These are phyloP conservation scores for Anguilla anguilla DNA, from an alignment of 2,797 vertebrate genomes.

Conservation along the genomic window DNA sequence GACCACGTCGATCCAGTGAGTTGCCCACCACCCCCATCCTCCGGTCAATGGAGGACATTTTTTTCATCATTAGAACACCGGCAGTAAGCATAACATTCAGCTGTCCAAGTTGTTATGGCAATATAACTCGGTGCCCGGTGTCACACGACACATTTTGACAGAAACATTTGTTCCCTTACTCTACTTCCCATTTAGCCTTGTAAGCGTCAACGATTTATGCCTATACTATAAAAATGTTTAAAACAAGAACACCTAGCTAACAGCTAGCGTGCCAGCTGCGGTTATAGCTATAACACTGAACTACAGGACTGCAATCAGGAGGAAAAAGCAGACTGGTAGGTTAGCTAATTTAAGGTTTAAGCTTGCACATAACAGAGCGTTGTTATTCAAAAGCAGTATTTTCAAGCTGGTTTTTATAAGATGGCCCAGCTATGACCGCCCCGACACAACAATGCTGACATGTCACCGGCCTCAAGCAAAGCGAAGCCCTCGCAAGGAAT, in stretches of 20 bases:
- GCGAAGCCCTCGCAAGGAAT: not conserved
- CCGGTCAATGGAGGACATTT: not conserved
- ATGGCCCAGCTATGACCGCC: not conserved
- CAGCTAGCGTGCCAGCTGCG: not conserved
- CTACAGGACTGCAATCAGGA: not conserved
- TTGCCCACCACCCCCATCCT: not conserved
- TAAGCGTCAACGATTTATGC: too few species aligned
- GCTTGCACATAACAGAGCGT: not conserved
- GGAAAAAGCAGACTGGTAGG: not conserved
- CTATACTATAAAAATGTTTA: too few species aligned
- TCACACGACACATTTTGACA: not conserved
- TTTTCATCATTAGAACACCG: not conserved
- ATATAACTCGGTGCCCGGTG: not conserved
- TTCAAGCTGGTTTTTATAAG: not conserved
- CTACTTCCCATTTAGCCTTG: not conserved
- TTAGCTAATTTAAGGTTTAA: not conserved
- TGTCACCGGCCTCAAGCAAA: not conserved
- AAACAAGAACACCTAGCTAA: not conserved
- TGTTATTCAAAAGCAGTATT: not conserved
- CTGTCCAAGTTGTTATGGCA: not conserved
- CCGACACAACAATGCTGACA: not conserved
- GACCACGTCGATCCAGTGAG: not conserved
- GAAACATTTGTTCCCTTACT: not conserved
- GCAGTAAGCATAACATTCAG: not conserved
- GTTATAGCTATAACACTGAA: not conserved